Base-by-base conservation (phyloP, 1,140 invertebrate species). In the Scaptomyza pallida region DNA sequence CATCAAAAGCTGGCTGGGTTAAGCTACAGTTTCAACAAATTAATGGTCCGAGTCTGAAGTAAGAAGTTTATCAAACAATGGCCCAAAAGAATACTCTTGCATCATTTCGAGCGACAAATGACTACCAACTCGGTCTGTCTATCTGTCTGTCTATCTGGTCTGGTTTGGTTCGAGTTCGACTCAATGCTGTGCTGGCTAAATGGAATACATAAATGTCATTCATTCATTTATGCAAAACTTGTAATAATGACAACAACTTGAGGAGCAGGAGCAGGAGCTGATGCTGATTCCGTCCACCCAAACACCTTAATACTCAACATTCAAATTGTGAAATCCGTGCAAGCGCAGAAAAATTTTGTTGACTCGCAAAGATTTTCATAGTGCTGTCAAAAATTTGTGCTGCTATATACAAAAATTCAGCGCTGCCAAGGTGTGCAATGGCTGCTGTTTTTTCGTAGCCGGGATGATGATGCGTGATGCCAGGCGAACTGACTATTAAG, bases 151-250 rank as follows among this genome's bases (percentile, higher is more conserved):
- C 40, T 13, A 48, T 54, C 23, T n/a, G 40, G 9, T 33, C 35
- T 2, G 40, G 5, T 51, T 19, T 43, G 15, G 33, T 26, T 26
- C 23, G 23, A 26, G 2, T 47, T 60, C 9, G 26, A 37, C 33
- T 37, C 12, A 37, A 41, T 65, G 68, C 68, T 71, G 60, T 56
- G 67, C 43, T 72, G 65, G 59, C 72, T 78, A 83, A 83, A 83
- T 83, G 79, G 74, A 75, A 83, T 83, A 83, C 67, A 88, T 75
- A 86, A 86, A 86, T 86, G 82, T 86, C 78, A 85, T 83, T 83
- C 75, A 78, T 75, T 77, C 74, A 85, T 85, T 85, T 86, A 85
- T 85, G 80, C 80, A 85, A 85, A 85, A 85, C 81, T 86, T 85
- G 80, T 85, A 86, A 85, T 85, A 85, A 85, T 85, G 80, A 85